A percentile compares a stretch with the other conserved stretches of the same genome.
Conservation (phyloP, 2,113 vertebrate genomes). For the Phoenicopterus ruber region DNA sequence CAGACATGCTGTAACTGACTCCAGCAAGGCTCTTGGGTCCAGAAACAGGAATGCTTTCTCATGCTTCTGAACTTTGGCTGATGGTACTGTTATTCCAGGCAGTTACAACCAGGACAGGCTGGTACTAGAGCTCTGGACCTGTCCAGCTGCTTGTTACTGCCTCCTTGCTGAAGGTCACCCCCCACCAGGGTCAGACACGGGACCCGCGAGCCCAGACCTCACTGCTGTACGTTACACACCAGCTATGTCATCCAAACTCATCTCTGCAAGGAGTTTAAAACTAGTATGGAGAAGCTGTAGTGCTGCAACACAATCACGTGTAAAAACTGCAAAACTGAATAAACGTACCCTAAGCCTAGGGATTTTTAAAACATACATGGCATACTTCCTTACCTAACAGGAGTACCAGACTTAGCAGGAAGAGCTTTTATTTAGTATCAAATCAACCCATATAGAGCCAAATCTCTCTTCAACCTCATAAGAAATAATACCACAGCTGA, state of each 20-base stretch:
- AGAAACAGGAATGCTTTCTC: background rate
- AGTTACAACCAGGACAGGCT: background rate
- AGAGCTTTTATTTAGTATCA: background rate
- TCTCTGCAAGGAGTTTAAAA: background rate
- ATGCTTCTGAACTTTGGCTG: background rate
- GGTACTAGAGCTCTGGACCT: background rate
- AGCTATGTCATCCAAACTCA: background rate
- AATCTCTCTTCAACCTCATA: background rate
- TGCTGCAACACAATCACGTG: background rate
- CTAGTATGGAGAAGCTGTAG: background rate
- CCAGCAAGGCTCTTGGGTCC: background rate
- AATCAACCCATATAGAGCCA: background rate
- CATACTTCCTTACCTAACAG: background rate
- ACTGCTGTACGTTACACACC: background rate
- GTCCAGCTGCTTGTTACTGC: background rate
- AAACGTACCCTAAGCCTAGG: background rate
- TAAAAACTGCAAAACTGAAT: background rate
- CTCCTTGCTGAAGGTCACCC: no score
- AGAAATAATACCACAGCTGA: background rate
- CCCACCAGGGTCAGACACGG: no score
- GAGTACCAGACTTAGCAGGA: background rate
- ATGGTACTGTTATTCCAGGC: background rate
- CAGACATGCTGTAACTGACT: background rate
- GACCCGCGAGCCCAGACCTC: accelerated
- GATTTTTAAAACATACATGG: background rate